Base-by-base conservation (phyloP, 2,888 invertebrate genomes). In the Crematogaster levior region DNA sequence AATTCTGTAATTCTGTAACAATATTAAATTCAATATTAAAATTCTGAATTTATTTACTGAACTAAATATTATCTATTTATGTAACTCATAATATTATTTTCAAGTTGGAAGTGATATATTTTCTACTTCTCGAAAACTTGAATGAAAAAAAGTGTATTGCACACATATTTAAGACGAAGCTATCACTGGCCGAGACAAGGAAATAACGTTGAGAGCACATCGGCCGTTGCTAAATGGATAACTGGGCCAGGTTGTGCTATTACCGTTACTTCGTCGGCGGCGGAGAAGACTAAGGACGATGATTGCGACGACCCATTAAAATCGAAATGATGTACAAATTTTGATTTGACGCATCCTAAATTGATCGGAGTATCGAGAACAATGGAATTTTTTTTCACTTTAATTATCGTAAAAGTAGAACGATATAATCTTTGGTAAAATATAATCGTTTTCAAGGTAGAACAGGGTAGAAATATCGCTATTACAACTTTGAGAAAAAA, bases 171-270 rank as follows among this genome's bases (percentile, higher is more conserved):
- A 10, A 43, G 46, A 34, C 61, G 30, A 21, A 61, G 34, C 48
- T 61, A 74, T 34, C 34, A 61, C 37, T 21, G 48, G 46, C 61
- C 18, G 30, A 21, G 70, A 68, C 79, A 58, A 87, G 46, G 68
- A 75, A 75, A 83, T 61, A 73, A 74, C 43, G 30, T 66, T 30
- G 75, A 82, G 70, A 82, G 82, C 75, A 63, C 82, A 68, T 81
- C 72, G 74, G 85, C 72, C 82, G 83, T 75, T 84, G 88, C 91
- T 91, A 91, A 91, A 91, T 91, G 91, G 88, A 92, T 90, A 91
- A 91, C 91, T 91, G 89, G 90, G 92, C 87, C 91, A 91, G 91
- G 88, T 91, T 89, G 89, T 89, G 89, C 92, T 91, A 91, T 92
- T 90, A 91, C 89, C 89, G 92, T 91, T 90, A 85, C 87, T 75